Conservation (phyloP, 2,797 vertebrate species). For the Sandelia bainsii region DNA sequence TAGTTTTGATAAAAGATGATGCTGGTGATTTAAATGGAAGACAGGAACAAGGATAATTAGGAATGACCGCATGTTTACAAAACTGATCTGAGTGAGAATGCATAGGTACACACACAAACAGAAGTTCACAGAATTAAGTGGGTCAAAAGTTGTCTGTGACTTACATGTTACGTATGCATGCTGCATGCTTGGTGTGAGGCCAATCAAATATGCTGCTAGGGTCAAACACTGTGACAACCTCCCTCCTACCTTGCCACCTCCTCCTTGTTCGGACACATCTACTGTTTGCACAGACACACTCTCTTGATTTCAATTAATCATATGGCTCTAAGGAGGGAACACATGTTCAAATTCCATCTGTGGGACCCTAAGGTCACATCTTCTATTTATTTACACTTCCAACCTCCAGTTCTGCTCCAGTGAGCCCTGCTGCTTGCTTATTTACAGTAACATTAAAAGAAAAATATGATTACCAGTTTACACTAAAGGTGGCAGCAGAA, state of each 20-base stretch:
- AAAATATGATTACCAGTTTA: conserved; percentile 57
- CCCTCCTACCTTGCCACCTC: not conserved
- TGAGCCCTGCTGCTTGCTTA: conserved; percentile 10
- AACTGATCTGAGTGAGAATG: too few relatives aligned
- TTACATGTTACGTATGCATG: conserved; percentile 1
- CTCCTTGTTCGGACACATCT: conserved; percentile 47
- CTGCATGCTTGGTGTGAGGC: not conserved
- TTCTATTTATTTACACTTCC: conserved; percentile 49
- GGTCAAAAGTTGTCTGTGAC: not conserved
- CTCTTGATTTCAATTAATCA: conserved; percentile 66
- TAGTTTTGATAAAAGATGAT: too few relatives aligned
- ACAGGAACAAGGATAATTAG: too few relatives aligned
- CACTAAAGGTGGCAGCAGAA: conserved; percentile 14
- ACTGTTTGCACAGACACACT: conserved; percentile 33
- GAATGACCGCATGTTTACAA: not conserved
- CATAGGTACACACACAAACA: not conserved
- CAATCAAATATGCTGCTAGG: conserved; percentile 29
- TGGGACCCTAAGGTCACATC: conserved; percentile 38
- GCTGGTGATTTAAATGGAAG: too few relatives aligned
- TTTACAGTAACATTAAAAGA: conserved; percentile 43
- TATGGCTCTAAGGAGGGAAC: conserved; percentile 42
- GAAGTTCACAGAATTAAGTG: not conserved
- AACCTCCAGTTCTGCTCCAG: conserved; percentile 20
- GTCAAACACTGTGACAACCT: conserved; percentile 31
- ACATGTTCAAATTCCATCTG: conserved; percentile 53